Evolutionary conservation across 2,888 invertebrate species (phyloP), one percentile per base, ranked within the genome.

Genomic region (Lydus trimaculatus): DNA sequence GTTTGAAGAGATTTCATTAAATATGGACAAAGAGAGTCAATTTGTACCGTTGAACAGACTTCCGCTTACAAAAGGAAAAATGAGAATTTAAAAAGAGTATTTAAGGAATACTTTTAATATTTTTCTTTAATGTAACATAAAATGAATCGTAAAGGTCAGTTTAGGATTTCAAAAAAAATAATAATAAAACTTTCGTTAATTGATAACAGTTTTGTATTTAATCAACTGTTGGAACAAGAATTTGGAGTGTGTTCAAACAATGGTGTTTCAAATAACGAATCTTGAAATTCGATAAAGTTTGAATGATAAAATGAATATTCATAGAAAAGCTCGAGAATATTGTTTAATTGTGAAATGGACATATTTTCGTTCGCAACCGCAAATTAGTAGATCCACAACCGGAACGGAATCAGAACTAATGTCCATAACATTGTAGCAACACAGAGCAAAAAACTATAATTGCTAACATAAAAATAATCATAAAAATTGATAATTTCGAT

Each of bases 331-430:
- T 66, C 52, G 43, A 66, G 56, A 61, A 61, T 39, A 31, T 11
- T 61, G 67, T 65, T 70, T 69, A 69, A 70, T 70, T 64, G 63
- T 68, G 70, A 72, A 75, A 68, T 64, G 66, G 74, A 70, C 73
- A 72, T 68, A 66, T 70, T 66, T 70, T 73, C 69, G n/a, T 17
- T 43, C 2, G 17, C n/a, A 6, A 33, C 33, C 33, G 33, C 33
- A 9, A 7, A 33, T 33, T 6, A 33, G 11, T 33, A n/a, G n/a
- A n/a, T n/a, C n/a, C n/a, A n/a, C n/a, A n/a, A n/a, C n/a, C n/a
- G n/a, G n/a, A n/a, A n/a, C n/a, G n/a, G n/a, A n/a, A n/a, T n/a
- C n/a, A n/a, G n/a, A n/a, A n/a, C n/a, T n/a, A n/a, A n/a, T n/a
- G n/a, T n/a, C n/a, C n/a, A n/a, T n/a, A n/a, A n/a, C n/a, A n/a